A percentile compares a stretch with the other conserved stretches of the same genome.
phyloP scores from a whole-genome alignment of 2,888 invertebrate genomes.

The Cryptocheilus praepositus region DNA sequence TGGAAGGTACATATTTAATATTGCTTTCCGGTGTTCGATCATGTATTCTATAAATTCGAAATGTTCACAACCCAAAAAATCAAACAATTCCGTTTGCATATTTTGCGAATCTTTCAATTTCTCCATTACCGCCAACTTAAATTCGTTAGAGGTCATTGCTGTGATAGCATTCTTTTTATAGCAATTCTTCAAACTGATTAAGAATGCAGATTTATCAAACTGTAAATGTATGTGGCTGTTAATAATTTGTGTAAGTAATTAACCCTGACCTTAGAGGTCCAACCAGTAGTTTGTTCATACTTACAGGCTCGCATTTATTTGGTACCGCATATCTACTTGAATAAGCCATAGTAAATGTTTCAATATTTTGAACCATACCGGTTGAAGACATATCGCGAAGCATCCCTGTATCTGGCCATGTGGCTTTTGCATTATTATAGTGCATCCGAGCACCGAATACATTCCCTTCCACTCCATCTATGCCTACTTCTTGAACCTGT shows the following conservation, averaged over 20 bases:
- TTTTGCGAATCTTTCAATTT: slow-evolving; percentile 79
- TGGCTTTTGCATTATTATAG: slow-evolving; percentile 53
- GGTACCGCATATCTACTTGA: slow-evolving; percentile 11
- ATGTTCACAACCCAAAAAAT: slow-evolving; percentile 89
- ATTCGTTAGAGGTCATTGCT: slow-evolving; percentile 78
- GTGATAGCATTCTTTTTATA: slow-evolving; percentile 71
- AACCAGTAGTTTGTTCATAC: slow-evolving; percentile 14
- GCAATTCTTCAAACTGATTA: slow-evolving; percentile 76
- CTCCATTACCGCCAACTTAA: slow-evolving; percentile 78
- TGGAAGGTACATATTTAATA: slow-evolving; percentile 47
- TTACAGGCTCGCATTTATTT: slow-evolving; percentile 49
- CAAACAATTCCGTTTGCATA: slow-evolving; percentile 89
- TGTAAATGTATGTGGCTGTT: slow-evolving; percentile 63
- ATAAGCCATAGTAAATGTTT: slow-evolving; percentile 65
- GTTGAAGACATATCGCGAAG: slow-evolving; percentile 61
- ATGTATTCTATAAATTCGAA: slow-evolving; percentile 68
- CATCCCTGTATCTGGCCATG: slow-evolving; percentile 62
- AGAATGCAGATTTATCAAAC: slow-evolving; percentile 79
- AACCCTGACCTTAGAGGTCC: slow-evolving; percentile 3
- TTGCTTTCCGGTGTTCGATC: slow-evolving; percentile 61
- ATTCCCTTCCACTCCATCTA: slow-evolving; percentile 35
- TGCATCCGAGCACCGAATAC: slow-evolving; percentile 60
- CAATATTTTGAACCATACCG: slow-evolving; percentile 45
- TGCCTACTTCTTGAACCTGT: no score
- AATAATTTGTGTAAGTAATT: no score